Conservation (phyloP, 2,113 vertebrate species). For the Romanogobio albipinnatus region DNA sequence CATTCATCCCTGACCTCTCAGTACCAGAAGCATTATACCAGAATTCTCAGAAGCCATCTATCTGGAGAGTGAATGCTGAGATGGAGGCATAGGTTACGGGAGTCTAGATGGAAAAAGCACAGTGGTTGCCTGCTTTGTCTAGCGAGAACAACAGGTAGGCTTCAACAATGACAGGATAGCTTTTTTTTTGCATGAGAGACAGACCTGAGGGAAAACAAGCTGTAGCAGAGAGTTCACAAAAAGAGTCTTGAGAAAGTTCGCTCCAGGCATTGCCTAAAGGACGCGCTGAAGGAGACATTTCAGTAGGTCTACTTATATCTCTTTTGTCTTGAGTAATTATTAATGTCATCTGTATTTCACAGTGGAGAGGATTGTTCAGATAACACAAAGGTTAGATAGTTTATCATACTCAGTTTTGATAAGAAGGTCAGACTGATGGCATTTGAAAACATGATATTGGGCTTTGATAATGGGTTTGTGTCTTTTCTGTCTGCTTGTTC, state of each 20-base stretch:
- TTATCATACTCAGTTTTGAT: slow-evolving; percentile 25
- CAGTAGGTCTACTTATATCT: not conserved
- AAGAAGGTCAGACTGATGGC: slow-evolving; percentile 45
- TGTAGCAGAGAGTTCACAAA: not conserved
- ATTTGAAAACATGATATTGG: slow-evolving; percentile 12
- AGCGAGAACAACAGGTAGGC: not conserved
- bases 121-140: not conserved
- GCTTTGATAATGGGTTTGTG: not conserved
- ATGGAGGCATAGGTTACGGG: not conserved
- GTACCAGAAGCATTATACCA: not conserved
- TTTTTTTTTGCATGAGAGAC: not conserved
- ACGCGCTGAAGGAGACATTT: not conserved
- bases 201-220: not conserved
- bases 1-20: not conserved
- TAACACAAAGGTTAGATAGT: slow-evolving; percentile 43
- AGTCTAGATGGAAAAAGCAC: not conserved
- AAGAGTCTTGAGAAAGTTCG: not conserved
- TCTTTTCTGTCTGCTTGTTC: slow-evolving; percentile 15
- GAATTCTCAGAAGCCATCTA: not conserved
- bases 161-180: not conserved
- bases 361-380: not conserved
- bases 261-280: not conserved
- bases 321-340: not conserved
- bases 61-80: not conserved
- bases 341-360: not conserved